These are phyloP conservation scores for Hipposideros larvatus DNA, from an alignment of 2,797 vertebrate genomes.

Conservation along the genomic window DNA sequence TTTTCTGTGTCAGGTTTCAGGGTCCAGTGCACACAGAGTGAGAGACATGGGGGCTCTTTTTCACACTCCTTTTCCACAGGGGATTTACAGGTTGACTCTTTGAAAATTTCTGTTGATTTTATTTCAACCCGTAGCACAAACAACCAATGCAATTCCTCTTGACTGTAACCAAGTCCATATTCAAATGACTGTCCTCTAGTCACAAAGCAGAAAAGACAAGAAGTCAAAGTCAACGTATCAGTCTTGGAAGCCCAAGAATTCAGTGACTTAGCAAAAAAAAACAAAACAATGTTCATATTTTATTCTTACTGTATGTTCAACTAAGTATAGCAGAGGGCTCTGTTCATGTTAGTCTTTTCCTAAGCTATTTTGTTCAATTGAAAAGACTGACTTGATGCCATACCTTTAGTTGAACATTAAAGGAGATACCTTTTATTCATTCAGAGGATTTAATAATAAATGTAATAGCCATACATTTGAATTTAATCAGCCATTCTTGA, in stretches of 20 bases:
- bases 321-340: neutral
- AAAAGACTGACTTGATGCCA: neutral
- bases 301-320: neutral
- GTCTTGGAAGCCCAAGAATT: neutral
- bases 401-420: neutral
- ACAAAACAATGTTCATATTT: slow-evolving; percentile 3
- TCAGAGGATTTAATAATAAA: slow-evolving; percentile 24
- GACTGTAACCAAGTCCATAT: neutral
- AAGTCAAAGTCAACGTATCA: neutral
- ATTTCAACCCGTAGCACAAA: neutral
- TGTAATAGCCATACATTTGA: neutral
- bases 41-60: neutral
- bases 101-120: neutral
- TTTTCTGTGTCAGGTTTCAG: neutral
- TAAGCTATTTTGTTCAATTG: neutral
- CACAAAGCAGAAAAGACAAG: neutral
- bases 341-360: neutral
- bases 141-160: neutral
- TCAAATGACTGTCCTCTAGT: neutral
- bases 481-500: neutral
- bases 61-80: neutral
- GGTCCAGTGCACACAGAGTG: neutral
- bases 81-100: neutral
- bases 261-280: neutral
- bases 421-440: neutral